Conservation (phyloP, 92 coral and sea anemone species). For the Plumapathes pennacea region DNA sequence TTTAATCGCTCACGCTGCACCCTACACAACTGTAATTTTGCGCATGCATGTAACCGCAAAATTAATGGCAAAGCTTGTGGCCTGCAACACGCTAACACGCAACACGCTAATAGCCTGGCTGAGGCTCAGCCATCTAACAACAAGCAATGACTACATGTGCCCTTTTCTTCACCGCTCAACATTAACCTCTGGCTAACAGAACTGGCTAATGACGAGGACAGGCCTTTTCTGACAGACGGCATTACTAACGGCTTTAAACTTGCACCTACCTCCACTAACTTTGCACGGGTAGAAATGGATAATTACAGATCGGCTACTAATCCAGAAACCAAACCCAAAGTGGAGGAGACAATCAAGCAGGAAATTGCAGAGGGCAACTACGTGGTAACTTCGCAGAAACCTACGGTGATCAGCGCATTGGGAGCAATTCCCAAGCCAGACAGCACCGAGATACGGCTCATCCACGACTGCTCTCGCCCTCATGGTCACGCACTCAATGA, state of each 20-base stretch:
- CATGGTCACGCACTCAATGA: slow-evolving; percentile 24
- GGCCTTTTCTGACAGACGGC: slow-evolving; percentile 23
- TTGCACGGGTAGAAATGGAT: slow-evolving; percentile 6
- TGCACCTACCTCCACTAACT: neutral
- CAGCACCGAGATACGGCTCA: slow-evolving; percentile 16
- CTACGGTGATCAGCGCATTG: slow-evolving; percentile 29
- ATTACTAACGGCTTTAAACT: slow-evolving; percentile 30
- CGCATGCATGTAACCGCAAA: slow-evolving; percentile 13
- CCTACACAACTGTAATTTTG: slow-evolving; percentile 7
- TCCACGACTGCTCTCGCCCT: slow-evolving; percentile 40
- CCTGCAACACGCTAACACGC: neutral
- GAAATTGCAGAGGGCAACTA: slow-evolving; percentile 45
- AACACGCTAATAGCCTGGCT: neutral
- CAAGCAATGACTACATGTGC: neutral
- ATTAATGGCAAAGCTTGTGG: slow-evolving; percentile 1
- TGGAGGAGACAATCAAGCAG: slow-evolving; percentile 27
- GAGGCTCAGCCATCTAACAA: neutral
- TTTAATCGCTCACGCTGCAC: slow-evolving; percentile 28
- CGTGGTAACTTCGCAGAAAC: slow-evolving; percentile 8
- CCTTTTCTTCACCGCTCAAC: neutral
- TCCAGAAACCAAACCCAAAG: neutral
- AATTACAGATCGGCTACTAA: slow-evolving; percentile 48
- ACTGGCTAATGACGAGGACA: slow-evolving; percentile 22
- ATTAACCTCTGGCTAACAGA: neutral
- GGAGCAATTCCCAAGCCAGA: slow-evolving; percentile 46